Evolutionary conservation across 2,113 vertebrate genomes (phyloP), one percentile per base, ranked within the genome.

Genomic region (Nyctibius bracteatus): DNA sequence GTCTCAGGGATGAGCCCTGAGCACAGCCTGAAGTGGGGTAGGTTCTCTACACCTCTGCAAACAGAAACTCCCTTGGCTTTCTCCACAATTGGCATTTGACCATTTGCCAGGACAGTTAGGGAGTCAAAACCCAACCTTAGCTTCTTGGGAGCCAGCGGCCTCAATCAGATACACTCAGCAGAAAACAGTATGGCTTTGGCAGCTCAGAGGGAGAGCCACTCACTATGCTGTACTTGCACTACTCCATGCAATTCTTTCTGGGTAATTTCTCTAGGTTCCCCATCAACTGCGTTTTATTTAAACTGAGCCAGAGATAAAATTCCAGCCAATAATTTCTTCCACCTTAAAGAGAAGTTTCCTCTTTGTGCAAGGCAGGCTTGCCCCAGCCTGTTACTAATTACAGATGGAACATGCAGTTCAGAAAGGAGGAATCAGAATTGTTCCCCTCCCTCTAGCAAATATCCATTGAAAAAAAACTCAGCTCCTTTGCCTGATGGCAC

Each of bases 371-470:
- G 66, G 59, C 83, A 87, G 97, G 91, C 98, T 96, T 98, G 98
- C 96, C 93, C 70, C 84, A 94, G 94, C 98, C 94, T 98, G 98
- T 92, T 94, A 58, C 96, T 96, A 97, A 97, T 98, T 97, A 98
- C 94, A 82, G 84, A 94, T 74, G 81, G 97, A 98, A 98, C 98
- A 96, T 67, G n/a, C 8, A 96, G 95, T 97, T 97, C 97, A 97
- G 81, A 94, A 90, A 87, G 72, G 49, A 97, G 87, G 82, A 91
- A 94, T 94, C 91, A 94, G 91, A 81, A 92, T 92, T 83, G 55
- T 92, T 82, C 87, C 80, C 88, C 47, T 95, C 92, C 94, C 85
- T 88, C 77, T 77, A 82, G 80, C 82, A 96, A 97, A 96, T 37
- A 81, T 43, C 63, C 63, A 74, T 39, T 72, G 73, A 57, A 91